Base-by-base conservation (phyloP, 2,888 invertebrate species). In the Mesorhabditis sp. region DNA sequence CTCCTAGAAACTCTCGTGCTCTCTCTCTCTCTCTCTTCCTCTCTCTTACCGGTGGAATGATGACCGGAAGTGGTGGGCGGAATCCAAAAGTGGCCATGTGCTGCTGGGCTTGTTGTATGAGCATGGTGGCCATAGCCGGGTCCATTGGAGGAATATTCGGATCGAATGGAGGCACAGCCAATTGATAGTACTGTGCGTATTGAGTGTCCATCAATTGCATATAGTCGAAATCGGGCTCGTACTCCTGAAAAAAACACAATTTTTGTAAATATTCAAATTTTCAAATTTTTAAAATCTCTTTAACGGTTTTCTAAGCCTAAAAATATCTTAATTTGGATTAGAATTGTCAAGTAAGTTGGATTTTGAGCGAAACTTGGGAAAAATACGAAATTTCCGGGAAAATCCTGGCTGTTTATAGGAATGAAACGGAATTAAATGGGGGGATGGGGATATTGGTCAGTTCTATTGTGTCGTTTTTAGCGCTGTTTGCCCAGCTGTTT, bases 191-290 rank as follows among this genome's bases (percentile, higher is more conserved):
- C 74, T 86, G 82, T n/a, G 80, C 76, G 72, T 84, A 85, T 69
- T 85, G 85, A n/a, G 74, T 73, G 65, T 86, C 86, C 83, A 85
- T 81, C 67, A 86, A 70, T 58, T 82, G 82, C 86, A 86, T 86
- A 74, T 86, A 86, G 74, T 86, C 86, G 67, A 86, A 86, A 70
- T 80, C 76, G 67, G 84, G 84, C 10, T 86, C 84, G 43, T 74
- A 74, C 15, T 77, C 79, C 67, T 70, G 15, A 65, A 72, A 72
- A 13, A 7, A 10, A 50, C 7, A 50, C n/a, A 50, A 50, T 50
- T 50, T 28, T 50, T 50, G 58, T 50, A 28, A 28, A 28, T 28
- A 28, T 28, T 28, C 28, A 28, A 28, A 28, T 28, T 28, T 28
- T 28, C 28, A 28, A 28, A 28, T 28, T 28, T 28, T 28, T 28